A percentile compares a stretch with the other conserved stretches of the same genome.
phyloP scores from a whole-genome alignment of 2,888 invertebrate genomes.

The Opisthograptis luteolata region DNA sequence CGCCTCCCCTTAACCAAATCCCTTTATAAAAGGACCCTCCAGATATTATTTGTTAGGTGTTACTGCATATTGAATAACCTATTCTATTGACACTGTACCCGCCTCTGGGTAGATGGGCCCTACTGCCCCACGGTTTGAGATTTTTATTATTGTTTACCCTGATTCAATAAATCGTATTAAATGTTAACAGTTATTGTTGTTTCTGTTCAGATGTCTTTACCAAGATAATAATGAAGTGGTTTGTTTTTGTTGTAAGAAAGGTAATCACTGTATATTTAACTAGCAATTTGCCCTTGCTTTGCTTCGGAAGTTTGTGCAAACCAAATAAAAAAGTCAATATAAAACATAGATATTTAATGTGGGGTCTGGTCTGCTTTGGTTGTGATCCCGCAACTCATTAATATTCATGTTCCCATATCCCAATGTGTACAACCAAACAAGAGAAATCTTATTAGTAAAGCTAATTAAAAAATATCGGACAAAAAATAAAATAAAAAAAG shows the following conservation, averaged over 20 bases:
- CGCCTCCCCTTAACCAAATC: constrained; percentile 35
- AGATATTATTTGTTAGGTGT: constrained; percentile 39
- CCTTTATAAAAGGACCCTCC: constrained; percentile 30
- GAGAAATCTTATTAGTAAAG: too few species aligned
- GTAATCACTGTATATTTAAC: too few species aligned
- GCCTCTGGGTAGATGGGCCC: constrained; percentile 38
- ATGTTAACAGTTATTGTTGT: constrained; percentile 5
- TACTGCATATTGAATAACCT: constrained; percentile 45
- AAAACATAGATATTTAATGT: too few species aligned
- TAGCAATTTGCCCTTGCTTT: too few species aligned
- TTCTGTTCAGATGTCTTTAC: neutral
- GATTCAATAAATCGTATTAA: constrained; percentile 8
- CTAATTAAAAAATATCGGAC: too few species aligned
- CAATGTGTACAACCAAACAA: too few species aligned
- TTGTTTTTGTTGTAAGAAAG: neutral
- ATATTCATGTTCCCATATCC: too few species aligned
- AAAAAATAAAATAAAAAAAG: too few species aligned
- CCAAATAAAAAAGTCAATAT: too few species aligned
- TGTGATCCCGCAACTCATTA: too few species aligned
- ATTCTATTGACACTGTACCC: constrained; percentile 41
- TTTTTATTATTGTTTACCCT: constrained; percentile 16
- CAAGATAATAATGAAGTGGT: neutral
- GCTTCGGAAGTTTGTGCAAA: too few species aligned
- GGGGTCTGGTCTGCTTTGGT: too few species aligned
- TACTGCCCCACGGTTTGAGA: constrained; percentile 6